Evolutionary conservation across 2,888 invertebrate species (phyloP).

Genomic region (Drosophila melanocephala): DNA sequence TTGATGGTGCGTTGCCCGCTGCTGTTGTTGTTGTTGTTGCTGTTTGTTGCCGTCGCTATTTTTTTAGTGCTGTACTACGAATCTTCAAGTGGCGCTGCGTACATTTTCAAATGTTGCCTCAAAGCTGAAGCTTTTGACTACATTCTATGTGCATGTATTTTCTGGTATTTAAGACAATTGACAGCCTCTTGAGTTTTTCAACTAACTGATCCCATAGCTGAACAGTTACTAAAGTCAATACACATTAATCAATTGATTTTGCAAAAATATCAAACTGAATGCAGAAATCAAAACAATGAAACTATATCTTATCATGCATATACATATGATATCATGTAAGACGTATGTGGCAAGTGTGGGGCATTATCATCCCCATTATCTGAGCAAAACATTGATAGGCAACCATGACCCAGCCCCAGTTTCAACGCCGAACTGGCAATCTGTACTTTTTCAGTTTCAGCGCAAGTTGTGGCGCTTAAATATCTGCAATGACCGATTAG

Average conservation of each 20-base stretch:
- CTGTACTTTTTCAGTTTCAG: slow-evolving; percentile 26
- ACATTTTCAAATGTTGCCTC: slow-evolving; percentile 29
- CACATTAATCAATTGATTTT: slow-evolving; percentile 47
- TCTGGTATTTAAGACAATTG: neutral
- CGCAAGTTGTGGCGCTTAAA: slow-evolving; percentile 43
- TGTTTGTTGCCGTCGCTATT: slow-evolving; percentile 22
- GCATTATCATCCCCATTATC: slow-evolving; percentile 73
- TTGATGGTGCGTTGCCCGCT: slow-evolving; percentile 12
- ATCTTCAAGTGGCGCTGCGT: slow-evolving; percentile 16
- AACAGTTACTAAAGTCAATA: slow-evolving; percentile 44
- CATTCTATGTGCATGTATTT: neutral
- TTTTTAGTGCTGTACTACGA: slow-evolving; percentile 19
- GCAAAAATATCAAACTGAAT: slow-evolving; percentile 32
- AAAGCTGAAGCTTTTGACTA: slow-evolving; percentile 1
- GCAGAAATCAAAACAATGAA: slow-evolving; percentile 43
- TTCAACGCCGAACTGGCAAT: slow-evolving; percentile 37
- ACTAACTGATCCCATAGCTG: slow-evolving; percentile 49
- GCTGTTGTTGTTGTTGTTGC: slow-evolving; percentile 15
- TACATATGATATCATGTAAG: slow-evolving; percentile 71
- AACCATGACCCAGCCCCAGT: slow-evolving; percentile 68
- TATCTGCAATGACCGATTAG: slow-evolving; percentile 66
- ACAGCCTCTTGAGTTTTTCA: slow-evolving; percentile 28
- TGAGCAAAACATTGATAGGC: slow-evolving; percentile 62
- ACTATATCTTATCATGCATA: slow-evolving; percentile 71
- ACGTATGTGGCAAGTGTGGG: slow-evolving; percentile 21